Conservation (phyloP, 2,888 invertebrate genomes). For the Apamea sordens region DNA sequence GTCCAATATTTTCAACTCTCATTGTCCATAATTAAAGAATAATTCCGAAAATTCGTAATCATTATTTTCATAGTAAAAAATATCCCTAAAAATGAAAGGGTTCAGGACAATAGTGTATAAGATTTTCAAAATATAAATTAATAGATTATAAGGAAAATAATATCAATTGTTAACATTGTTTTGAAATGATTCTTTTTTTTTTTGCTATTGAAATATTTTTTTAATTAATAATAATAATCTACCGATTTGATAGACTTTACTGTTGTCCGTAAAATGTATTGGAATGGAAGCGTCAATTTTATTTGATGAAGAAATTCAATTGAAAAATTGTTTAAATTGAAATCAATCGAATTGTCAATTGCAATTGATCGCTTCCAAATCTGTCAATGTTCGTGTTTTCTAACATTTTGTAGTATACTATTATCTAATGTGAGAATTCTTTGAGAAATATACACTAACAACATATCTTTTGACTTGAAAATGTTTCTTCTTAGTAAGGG, state of each 20-base stretch:
- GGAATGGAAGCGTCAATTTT: constrained; percentile 10
- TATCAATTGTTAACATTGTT: constrained; percentile 69
- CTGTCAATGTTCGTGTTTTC: constrained; percentile 65
- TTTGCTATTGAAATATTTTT: constrained; percentile 56
- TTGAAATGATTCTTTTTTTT: constrained; percentile 59
- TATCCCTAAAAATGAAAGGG: constrained; percentile 23
- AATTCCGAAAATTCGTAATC: constrained; percentile 23
- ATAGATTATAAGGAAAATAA: constrained; percentile 66
- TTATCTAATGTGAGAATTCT: constrained; percentile 59
- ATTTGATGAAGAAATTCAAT: constrained; percentile 4
- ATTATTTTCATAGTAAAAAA: constrained; percentile 15
- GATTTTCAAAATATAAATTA: constrained; percentile 67
- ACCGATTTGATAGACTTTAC: constrained; percentile 60
- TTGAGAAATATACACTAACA: constrained; percentile 65
- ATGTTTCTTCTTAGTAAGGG: constrained; percentile 45
- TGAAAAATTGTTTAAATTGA: not conserved
- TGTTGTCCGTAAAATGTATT: constrained; percentile 58
- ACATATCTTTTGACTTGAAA: constrained; percentile 70
- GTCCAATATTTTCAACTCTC: no score
- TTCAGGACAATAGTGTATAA: constrained; percentile 62
- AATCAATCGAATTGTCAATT: constrained; percentile 34
- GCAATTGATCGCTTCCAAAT: constrained; percentile 31
- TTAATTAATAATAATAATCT: constrained; percentile 44
- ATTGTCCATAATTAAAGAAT: not conserved
- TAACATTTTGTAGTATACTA: constrained; percentile 62